phyloP scores from a whole-genome alignment of 1,140 invertebrate species.

The Drosophila kohkoa region DNA sequence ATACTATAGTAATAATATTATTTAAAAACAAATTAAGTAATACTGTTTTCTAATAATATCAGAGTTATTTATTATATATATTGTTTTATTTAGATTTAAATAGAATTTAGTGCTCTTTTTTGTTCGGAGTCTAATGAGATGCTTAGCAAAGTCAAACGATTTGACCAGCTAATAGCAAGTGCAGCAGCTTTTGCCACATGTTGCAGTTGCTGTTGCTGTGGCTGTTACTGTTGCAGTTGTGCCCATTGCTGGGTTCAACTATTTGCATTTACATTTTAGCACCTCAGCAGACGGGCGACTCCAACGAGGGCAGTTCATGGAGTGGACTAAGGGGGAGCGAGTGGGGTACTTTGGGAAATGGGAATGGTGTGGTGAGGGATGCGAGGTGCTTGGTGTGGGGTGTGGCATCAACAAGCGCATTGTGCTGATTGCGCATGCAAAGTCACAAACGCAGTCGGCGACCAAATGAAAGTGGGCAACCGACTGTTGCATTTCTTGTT shows the following conservation, averaged over 20 bases:
- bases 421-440: constrained; percentile 81
- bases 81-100: no score
- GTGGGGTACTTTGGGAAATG: neutral
- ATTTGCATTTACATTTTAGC: constrained; percentile 82
- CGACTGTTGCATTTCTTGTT: constrained; percentile 10
- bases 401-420: constrained; percentile 40
- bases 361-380: neutral
- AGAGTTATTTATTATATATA: no score
- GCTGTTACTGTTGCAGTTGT: constrained; percentile 38
- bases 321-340: neutral
- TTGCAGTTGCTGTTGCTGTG: constrained; percentile 27
- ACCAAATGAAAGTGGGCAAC: constrained; percentile 58
- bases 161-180: constrained; percentile 54
- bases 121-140: constrained; percentile 4
- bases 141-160: constrained; percentile 55
- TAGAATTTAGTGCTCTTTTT: neutral
- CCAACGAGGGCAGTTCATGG: neutral
- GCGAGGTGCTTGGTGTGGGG: neutral
- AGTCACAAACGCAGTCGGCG: constrained; percentile 63
- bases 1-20: no score
- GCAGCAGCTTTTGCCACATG: constrained; percentile 35
- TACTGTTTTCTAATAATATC: no score
- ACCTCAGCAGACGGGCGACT: constrained; percentile 51
- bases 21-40: no score
- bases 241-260: constrained; percentile 51